phyloP scores from a whole-genome alignment of 2,797 vertebrate species.

The Acanthurus lineatus region DNA sequence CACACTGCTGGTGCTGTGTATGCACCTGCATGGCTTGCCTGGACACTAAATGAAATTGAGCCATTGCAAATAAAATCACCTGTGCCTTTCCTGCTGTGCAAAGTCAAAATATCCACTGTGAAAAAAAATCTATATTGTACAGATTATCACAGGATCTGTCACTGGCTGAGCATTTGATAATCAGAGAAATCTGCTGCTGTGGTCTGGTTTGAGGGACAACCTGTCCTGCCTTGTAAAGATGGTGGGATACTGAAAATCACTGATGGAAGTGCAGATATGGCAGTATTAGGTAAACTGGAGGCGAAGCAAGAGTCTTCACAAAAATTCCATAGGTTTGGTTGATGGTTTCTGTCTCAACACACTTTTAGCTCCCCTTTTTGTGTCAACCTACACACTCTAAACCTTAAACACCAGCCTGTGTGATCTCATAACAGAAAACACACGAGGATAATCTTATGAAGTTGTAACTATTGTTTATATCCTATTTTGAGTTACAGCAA shows the following conservation, averaged over 20 bases:
- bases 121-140: not conserved
- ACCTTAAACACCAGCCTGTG: not conserved
- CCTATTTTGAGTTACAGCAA: not conserved
- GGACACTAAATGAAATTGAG: not conserved
- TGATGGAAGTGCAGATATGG: not conserved
- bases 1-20: too few relatives aligned
- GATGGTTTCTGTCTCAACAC: not conserved
- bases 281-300: not conserved
- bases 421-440: not conserved
- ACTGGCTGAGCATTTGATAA: not conserved
- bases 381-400: not conserved
- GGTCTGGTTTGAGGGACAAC: not conserved
- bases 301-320: not conserved
- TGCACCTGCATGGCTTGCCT: not conserved
- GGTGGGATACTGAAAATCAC: not conserved
- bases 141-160: not conserved
- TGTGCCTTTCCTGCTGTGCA: not conserved
- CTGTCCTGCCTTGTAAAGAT: not conserved
- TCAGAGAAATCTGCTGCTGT: not conserved
- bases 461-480: not conserved
- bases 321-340: not conserved
- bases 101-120: not conserved
- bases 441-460: not conserved
- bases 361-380: not conserved
- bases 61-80: not conserved